Evolutionary conservation across 92 coral and sea anemone genomes (phyloP), one percentile per base, ranked within the genome.

Genomic region (Zoanthus sociatus): DNA sequence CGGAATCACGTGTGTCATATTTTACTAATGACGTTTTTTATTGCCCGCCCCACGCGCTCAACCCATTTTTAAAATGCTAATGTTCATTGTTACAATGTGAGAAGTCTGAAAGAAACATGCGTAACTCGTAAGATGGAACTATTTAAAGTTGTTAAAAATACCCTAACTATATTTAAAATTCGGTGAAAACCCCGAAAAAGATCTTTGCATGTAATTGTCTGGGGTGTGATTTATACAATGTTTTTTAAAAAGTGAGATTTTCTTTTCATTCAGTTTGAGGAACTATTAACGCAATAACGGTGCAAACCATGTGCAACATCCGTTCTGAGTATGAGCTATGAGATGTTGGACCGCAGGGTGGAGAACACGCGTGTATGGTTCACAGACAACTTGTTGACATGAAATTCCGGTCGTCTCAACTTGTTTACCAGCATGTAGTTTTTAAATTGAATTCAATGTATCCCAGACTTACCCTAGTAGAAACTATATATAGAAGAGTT

Each of bases 1-100:
- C 85, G 60, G 75, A 46, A 81, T 81, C 85, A 44, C 63, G 74
- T 48, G 63, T 32, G 61, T 48, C 32, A 66, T 69, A 50, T 81
- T 77, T 30, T 60, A 17, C 30, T 63, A 63, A 63, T 77, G 82
- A 77, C 82, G 61, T 47, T 48, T 15, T 0, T 64, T 0, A 61
- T 78, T 78, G n/a, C 84, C 71, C 74, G 47, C 61, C 73, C 85
- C 85, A 66, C 85, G 85, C 75, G 60, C 51, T 71, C 61, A 10
- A 2, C 26, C 31, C 15, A 63, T 81, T 81, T 26, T 26, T 26
- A 75, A 81, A 31, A 81, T 81, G 85, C 75, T 64, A 81, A 81
- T 81, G 2, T 66, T 9, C 42, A 30, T 79, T 46, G 84, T 64
- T 72, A 64, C 48, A 26, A 77, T 61, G 37, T 17, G 50, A 63